Percentiles rank a stretch among this genome's conserved stretches.
phyloP scores from a whole-genome alignment of 2,888 invertebrate genomes.

The Clistopyga incitator region DNA sequence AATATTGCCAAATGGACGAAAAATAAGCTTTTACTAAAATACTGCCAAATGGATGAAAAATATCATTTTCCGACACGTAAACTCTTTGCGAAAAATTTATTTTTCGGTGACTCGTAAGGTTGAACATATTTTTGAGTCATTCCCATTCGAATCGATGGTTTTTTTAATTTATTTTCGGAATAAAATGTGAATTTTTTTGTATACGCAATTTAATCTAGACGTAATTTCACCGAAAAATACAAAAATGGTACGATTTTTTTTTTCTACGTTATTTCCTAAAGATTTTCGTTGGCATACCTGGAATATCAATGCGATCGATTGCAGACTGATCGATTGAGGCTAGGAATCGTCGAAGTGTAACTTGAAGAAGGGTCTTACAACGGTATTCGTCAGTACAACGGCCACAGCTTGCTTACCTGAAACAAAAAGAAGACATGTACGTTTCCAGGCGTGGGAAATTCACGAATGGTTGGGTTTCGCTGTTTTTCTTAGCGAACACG shows the following conservation, averaged over 20 bases:
- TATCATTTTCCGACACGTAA: background rate
- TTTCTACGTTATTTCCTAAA: background rate
- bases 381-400: slow-evolving; percentile 36
- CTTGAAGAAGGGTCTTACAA: slow-evolving; percentile 48
- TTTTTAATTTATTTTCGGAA: background rate
- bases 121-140: background rate
- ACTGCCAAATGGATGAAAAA: background rate
- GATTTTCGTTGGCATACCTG: slow-evolving; percentile 44
- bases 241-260: background rate
- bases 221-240: too few species aligned
- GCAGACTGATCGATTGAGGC: background rate
- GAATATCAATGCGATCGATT: slow-evolving; percentile 11
- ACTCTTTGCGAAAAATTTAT: background rate
- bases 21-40: background rate
- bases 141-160: background rate
- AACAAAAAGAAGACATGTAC: slow-evolving; percentile 65
- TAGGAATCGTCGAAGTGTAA: slow-evolving; percentile 12
- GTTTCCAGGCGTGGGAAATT: slow-evolving; percentile 55
- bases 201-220: too few species aligned
- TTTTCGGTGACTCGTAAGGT: background rate
- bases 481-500: slow-evolving; percentile 45
- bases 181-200: too few species aligned
- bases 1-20: background rate
- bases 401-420: slow-evolving; percentile 64
- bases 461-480: slow-evolving; percentile 38